These are phyloP conservation scores for Ecliptopera silaceata DNA, from an alignment of 2,888 invertebrate genomes.

Conservation along the genomic window DNA sequence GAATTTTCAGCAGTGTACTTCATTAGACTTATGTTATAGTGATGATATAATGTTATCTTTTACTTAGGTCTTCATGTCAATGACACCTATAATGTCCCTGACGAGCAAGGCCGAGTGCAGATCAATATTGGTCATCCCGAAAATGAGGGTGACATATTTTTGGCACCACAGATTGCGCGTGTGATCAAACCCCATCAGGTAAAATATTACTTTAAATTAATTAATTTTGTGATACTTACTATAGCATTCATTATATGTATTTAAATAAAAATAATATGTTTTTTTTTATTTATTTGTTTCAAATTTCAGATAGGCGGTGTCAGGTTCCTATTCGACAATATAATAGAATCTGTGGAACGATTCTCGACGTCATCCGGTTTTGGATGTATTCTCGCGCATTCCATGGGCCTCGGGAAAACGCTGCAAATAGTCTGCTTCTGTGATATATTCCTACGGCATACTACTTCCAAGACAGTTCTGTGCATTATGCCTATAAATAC, in stretches of 20 bases:
- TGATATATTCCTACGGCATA: slow-evolving; percentile 96
- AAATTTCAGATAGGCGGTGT: slow-evolving; percentile 92
- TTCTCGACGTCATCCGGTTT: slow-evolving; percentile 95
- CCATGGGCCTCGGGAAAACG: slow-evolving; percentile 99
- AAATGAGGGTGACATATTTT: slow-evolving; percentile 94
- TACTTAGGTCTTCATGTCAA: slow-evolving; percentile 91
- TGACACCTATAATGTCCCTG: slow-evolving; percentile 94
- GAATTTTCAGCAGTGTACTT: too few species aligned
- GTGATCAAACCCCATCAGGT: slow-evolving; percentile 98
- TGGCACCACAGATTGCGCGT: slow-evolving; percentile 95
- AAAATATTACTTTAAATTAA: slow-evolving; percentile 16
- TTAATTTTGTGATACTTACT: too few species aligned
- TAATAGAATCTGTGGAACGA: slow-evolving; percentile 95
- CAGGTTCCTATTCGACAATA: slow-evolving; percentile 97
- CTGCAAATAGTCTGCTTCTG: slow-evolving; percentile 97
- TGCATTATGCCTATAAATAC: slow-evolving; percentile 99
- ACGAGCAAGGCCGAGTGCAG: slow-evolving; percentile 94
- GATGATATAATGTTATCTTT: not conserved
- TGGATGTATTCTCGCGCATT: slow-evolving; percentile 99
- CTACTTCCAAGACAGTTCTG: slow-evolving; percentile 93
- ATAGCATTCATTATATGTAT: too few species aligned
- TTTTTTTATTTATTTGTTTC: not conserved
- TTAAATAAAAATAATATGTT: too few species aligned
- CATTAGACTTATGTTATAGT: too few species aligned
- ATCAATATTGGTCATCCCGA: slow-evolving; percentile 97